phyloP scores from a whole-genome alignment of 2,888 invertebrate species.

The Leucophora obtusa region DNA sequence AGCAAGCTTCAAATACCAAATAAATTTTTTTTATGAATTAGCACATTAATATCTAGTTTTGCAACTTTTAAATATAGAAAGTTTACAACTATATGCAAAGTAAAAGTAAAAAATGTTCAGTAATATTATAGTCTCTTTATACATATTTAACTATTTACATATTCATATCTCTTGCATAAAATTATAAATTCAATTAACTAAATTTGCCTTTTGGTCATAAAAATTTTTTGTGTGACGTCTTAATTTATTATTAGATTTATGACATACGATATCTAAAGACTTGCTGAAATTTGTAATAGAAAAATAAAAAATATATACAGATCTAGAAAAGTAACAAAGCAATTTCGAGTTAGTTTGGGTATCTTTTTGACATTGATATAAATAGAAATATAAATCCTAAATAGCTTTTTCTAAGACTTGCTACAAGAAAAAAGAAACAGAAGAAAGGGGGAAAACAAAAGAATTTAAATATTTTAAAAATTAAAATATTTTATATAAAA shows the following conservation, averaged over 20 bases:
- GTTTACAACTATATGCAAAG: no score
- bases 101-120: no score
- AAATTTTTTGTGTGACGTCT: constrained; percentile 34
- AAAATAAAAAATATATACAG: constrained; percentile 7
- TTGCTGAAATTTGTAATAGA: not conserved
- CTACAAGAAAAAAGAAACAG: constrained; percentile 21
- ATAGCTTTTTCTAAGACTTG: not conserved
- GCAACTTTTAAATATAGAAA: no score
- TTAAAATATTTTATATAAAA: constrained; percentile 12
- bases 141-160: no score
- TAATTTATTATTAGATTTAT: constrained; percentile 50
- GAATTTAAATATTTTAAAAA: not conserved
- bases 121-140: no score
- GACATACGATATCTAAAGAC: constrained; percentile 20
- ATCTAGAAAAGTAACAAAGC: not conserved
- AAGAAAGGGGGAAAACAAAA: not conserved
- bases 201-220: constrained; percentile 21
- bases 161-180: constrained; percentile 8
- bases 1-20: no score
- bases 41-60: no score
- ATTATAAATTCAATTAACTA: constrained; percentile 51
- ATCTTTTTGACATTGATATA: constrained; percentile 38
- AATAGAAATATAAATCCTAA: constrained; percentile 31
- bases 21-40: no score
- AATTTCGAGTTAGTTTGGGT: constrained; percentile 23